phyloP scores from a whole-genome alignment of 53 echinoderm and acorn worm genomes.

The Paracentrotus lividus region DNA sequence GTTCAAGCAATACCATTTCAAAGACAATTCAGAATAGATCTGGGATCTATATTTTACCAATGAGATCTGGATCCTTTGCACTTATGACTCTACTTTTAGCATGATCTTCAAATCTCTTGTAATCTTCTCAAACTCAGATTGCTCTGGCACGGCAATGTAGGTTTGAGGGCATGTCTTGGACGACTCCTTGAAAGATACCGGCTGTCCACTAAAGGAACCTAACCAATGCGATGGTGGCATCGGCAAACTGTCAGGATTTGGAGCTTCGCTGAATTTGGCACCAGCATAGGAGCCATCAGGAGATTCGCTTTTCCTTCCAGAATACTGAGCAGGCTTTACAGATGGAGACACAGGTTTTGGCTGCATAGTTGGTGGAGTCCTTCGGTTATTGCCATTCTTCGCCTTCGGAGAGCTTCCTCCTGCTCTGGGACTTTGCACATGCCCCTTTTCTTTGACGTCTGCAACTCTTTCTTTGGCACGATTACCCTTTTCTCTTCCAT shows the following conservation, averaged over 20 bases:
- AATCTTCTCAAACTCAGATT: conserved; percentile 57
- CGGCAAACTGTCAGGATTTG: conserved; percentile 84
- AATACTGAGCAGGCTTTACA: conserved; percentile 35
- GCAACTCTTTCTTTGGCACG: conserved; percentile 43
- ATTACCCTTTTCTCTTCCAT: conserved; percentile 48
- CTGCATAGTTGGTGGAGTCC: conserved; percentile 51
- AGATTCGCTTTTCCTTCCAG: conserved; percentile 65
- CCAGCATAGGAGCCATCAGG: conserved; percentile 82
- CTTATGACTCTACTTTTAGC: conserved; percentile 67
- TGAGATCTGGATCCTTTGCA: neutral
- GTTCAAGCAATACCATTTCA: conserved; percentile 19
- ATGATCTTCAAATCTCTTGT: conserved; percentile 63
- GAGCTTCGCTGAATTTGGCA: conserved; percentile 95
- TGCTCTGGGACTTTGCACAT: conserved; percentile 50
- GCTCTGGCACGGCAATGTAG: conserved; percentile 3
- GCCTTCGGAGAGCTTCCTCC: conserved; percentile 48
- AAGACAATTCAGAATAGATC: neutral
- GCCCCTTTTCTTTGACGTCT: conserved; percentile 30
- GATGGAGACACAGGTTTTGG: conserved; percentile 17
- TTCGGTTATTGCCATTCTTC: conserved; percentile 35
- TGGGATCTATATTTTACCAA: neutral
- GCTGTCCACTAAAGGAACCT: conserved; percentile 23
- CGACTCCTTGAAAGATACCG: neutral
- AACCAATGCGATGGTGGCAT: conserved; percentile 89
- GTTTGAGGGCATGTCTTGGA: conserved; percentile 51